Evolutionary conservation across 2,797 vertebrate species (phyloP).

Genomic region (Perdix hodgsoniae): DNA sequence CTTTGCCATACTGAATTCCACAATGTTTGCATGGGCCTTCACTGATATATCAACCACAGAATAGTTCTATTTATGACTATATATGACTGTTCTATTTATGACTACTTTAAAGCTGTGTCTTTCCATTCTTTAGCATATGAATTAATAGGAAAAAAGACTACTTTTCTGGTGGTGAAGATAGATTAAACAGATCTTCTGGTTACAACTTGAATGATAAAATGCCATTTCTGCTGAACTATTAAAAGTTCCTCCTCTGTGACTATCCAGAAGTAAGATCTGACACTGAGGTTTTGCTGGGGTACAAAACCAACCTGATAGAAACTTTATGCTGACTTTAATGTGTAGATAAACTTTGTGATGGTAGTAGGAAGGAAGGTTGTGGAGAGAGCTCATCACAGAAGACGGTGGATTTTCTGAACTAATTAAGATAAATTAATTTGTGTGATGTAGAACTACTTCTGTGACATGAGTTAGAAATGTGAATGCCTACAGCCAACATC

Average conservation of each 20-base stretch:
- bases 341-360: background rate
- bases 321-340: background rate
- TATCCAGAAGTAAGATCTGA: constrained; percentile 40
- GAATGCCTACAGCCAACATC: background rate
- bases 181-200: background rate
- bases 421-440: background rate
- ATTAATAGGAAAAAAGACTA: background rate
- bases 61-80: background rate
- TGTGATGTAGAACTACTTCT: background rate
- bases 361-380: background rate
- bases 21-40: background rate
- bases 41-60: background rate
- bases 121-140: background rate
- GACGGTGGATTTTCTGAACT: background rate
- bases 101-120: background rate
- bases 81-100: background rate
- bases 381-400: background rate
- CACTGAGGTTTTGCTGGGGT: constrained; percentile 5
- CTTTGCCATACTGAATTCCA: background rate
- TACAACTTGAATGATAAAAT: background rate
- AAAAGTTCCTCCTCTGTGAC: background rate
- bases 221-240: constrained; percentile 20
- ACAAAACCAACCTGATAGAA: background rate
- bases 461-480: background rate
- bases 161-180: background rate